Evolutionary conservation across 2,888 invertebrate genomes (phyloP).

Genomic region (Acanthoscelides obtectus): DNA sequence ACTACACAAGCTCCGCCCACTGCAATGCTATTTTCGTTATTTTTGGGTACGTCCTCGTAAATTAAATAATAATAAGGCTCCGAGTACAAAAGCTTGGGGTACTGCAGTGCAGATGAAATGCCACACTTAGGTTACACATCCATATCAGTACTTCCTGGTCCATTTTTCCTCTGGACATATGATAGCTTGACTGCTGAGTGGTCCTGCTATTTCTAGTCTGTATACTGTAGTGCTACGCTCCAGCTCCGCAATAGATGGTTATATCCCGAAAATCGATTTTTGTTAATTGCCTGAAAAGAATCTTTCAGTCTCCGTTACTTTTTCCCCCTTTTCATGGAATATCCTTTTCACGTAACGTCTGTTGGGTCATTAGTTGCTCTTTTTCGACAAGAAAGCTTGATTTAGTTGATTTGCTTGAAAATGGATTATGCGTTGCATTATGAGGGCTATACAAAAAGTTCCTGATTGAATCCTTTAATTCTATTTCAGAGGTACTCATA

Average conservation of each 20-base stretch:
- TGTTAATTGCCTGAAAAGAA: background rate
- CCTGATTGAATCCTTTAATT: background rate
- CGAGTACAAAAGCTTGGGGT: no score
- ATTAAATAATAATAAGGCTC: no score
- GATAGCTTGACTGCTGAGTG: no score
- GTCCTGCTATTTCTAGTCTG: no score
- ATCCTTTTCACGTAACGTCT: background rate
- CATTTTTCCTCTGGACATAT: no score
- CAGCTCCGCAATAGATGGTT: background rate
- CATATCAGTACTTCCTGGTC: no score
- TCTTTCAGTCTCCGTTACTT: background rate
- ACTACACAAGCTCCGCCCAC: no score
- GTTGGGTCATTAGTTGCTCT: background rate
- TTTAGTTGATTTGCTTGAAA: background rate
- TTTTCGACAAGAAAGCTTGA: background rate
- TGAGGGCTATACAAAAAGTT: background rate
- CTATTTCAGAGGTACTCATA: no score
- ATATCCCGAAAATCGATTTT: background rate
- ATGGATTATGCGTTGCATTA: background rate
- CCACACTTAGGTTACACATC: no score
- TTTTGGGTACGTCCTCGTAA: no score
- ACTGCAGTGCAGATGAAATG: no score
- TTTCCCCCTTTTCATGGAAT: background rate
- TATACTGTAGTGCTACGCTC: background rate
- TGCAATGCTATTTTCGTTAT: no score